Evolutionary conservation across 2,113 vertebrate genomes (phyloP), one percentile per base, ranked within the genome.

Genomic region (Oncorhynchus mykiss): DNA sequence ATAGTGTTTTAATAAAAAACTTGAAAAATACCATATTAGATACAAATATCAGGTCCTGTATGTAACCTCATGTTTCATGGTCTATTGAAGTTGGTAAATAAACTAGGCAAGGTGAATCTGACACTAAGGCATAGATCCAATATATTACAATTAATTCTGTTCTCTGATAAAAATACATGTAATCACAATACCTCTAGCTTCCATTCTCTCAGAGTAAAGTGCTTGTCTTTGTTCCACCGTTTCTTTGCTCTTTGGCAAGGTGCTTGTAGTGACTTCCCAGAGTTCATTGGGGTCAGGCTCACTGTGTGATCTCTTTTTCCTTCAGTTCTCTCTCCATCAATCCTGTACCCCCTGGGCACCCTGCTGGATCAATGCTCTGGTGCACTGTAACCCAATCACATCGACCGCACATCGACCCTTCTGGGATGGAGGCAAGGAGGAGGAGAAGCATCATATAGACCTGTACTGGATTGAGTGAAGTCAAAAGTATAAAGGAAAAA

Each of bases 261-360:
- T 24, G 2, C 34, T 25, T 72, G 64, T 27, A 25, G 24, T 59
- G 67, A 22, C 13, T 62, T 29, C n/a, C 59, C 18, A 66, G 74
- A 68, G 18, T 84, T 82, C 74, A 85, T 8, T 51, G 76, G 24
- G 78, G 67, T 67, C 82, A 81, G n/a, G 0, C 70, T 78, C 49
- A 22, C 72, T 75, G 71, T 75, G 71, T 85, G 71, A 78, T 75
- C 71, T 75, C 77, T 87, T 75, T 82, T 83, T 77, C 65, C 57
- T 31, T 67, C 76, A 74, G 72, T 79, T 81, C 65, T 80, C 62
- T 76, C 77, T 70, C 39, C 75, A 82, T 78, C 75, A 73, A 72
- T 78, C 59, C 51, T 67, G 62, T 68, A 76, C 34, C 81, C 69
- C 25, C 74, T 9, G 34, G 34, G 67, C 18, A n/a, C 18, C 67